Conservation (phyloP, 2,888 invertebrate species). For the Nomada ferruginata region DNA sequence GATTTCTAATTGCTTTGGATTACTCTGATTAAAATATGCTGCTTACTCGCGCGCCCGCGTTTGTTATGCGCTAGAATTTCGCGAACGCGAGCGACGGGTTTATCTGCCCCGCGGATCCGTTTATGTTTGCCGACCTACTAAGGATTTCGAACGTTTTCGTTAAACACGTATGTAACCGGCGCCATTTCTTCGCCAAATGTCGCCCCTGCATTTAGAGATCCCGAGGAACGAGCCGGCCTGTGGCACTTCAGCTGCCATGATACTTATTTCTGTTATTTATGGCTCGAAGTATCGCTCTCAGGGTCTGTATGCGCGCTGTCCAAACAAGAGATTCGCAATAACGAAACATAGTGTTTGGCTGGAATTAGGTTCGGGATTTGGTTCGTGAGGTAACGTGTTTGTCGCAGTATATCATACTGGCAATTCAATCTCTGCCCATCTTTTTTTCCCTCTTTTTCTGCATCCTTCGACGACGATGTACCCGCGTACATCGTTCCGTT, state of each 20-base stretch:
- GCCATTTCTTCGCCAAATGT: neutral
- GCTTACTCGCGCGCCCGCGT: neutral
- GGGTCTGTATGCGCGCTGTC: slow-evolving; percentile 32
- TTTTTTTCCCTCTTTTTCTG: neutral
- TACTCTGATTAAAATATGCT: slow-evolving; percentile 36
- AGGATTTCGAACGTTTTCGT: neutral
- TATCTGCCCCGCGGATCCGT: neutral
- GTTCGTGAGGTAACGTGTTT: slow-evolving; percentile 39
- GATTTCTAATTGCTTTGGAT: slow-evolving; percentile 52
- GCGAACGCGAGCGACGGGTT: neutral
- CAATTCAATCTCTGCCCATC: neutral
- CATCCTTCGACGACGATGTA: neutral
- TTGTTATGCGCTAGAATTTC: slow-evolving; percentile 4
- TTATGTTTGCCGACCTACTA: slow-evolving; percentile 38
- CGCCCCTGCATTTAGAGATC: neutral
- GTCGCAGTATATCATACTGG: slow-evolving; percentile 21
- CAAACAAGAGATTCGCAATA: slow-evolving; percentile 44
- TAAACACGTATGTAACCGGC: neutral
- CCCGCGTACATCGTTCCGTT: too few relatives aligned
- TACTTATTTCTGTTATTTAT: slow-evolving; percentile 30
- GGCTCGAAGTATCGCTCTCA: neutral
- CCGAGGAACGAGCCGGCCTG: neutral
- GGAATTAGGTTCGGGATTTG: slow-evolving; percentile 13
- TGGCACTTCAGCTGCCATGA: neutral
- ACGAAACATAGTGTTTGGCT: slow-evolving; percentile 40